Evolutionary conservation across 1,140 invertebrate species (phyloP).

Genomic region (Carposina sasakii): DNA sequence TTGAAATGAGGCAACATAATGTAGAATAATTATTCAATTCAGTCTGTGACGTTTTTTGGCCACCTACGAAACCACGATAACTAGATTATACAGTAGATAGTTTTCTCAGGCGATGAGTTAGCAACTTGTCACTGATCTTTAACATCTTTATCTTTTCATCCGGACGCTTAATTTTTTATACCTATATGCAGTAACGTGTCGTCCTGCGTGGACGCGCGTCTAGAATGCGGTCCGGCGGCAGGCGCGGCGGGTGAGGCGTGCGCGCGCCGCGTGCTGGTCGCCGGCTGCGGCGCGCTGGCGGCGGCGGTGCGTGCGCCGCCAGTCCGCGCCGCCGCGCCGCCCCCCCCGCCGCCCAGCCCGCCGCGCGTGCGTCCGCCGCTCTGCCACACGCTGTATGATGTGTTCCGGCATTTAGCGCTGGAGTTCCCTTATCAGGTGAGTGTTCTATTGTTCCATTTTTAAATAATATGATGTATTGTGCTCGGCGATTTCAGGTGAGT

Average conservation of each 20-base stretch:
- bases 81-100: too few relatives aligned
- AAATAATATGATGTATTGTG: too few relatives aligned
- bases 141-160: too few relatives aligned
- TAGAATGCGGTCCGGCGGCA: constrained; percentile 82
- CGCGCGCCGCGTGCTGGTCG: constrained; percentile 77
- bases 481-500: too few relatives aligned
- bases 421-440: constrained; percentile 51
- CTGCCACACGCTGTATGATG: constrained; percentile 48
- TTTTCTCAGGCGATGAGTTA: too few relatives aligned
- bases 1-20: too few relatives aligned
- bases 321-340: constrained; percentile 6
- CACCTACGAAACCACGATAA: too few relatives aligned
- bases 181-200: constrained; percentile 47
- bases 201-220: constrained; percentile 76
- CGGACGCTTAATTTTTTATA: too few relatives aligned
- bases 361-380: constrained; percentile 33
- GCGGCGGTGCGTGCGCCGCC: constrained; percentile 35
- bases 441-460: too few relatives aligned
- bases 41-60: too few relatives aligned
- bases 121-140: too few relatives aligned
- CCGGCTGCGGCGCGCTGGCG: constrained; percentile 45
- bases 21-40: too few relatives aligned
- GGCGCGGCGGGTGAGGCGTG: constrained; percentile 81
- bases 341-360: constrained; percentile 13
- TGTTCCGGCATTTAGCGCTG: constrained; percentile 50